Evolutionary conservation across 2,888 invertebrate species (phyloP), one percentile per base, ranked within the genome.

Genomic region (Empis stercorea): DNA sequence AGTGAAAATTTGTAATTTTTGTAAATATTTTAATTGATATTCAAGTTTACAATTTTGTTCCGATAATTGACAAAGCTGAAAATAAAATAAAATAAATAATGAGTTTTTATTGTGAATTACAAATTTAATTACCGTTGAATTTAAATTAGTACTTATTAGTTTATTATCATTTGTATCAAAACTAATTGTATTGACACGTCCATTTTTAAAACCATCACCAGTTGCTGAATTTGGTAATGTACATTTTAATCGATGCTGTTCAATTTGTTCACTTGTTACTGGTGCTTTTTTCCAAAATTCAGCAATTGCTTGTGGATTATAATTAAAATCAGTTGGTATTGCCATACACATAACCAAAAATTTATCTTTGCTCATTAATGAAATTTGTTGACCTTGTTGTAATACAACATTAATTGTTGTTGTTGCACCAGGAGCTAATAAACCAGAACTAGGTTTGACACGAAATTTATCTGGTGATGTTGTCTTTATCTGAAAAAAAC

Each of bases 391-490:
- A 6, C 84, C 87, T 13, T 81, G 75, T 57, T 87, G 83, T 1
- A 93, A 73, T 5, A 81, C 78, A 2, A 94, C 84, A 36, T 75
- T 73, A 1, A 94, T 79, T 0, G 74, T 73, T 36, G 79, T 75
- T 0, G 73, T 72, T 4, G 75, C 76, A 10, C 81, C 80, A 0
- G 82, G 78, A 2, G 73, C 69, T 45, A 95, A 64, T 7, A 80
- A 71, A 0, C 94, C 94, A 7, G 83, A 80, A 57, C 88, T 91
- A 0, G 94, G 95, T 45, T 89, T 78, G 2, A 97, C 96, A 30
- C 91, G 75, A 70, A 92, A 96, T 66, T 93, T 94, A 59, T 94
- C 92, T 0, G 95, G 96, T 0, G 93, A 86, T 4, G 95, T 96
- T 13, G 95, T 96, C 69, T 96, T 87, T 52, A 96, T 84, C 85